Percentiles rank a stretch among this genome's conserved stretches.
Evolutionary conservation across 2,113 vertebrate genomes (phyloP).

Genomic region (Chunga burmeisteri): DNA sequence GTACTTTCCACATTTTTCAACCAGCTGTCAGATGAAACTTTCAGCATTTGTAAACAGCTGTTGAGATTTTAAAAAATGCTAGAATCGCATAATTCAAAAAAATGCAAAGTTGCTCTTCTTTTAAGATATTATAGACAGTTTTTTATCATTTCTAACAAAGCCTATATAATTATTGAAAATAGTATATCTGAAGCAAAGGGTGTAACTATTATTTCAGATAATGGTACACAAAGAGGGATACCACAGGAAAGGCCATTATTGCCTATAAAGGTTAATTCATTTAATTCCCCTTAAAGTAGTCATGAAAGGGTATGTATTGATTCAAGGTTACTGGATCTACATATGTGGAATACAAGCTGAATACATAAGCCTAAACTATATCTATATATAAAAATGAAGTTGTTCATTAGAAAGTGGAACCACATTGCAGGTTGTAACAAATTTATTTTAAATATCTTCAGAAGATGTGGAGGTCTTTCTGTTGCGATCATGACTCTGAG

Average conservation of each 20-base stretch:
- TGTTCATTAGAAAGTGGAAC: not conserved
- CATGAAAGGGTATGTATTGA: not conserved
- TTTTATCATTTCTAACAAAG: not conserved
- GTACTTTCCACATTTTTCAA: constrained; percentile 6
- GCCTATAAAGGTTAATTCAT: not conserved
- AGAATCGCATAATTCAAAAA: not conserved
- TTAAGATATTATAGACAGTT: not conserved
- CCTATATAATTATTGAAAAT: not conserved
- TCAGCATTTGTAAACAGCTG: not conserved
- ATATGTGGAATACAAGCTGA: not conserved
- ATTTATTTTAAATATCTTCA: not conserved
- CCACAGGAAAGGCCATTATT: not conserved
- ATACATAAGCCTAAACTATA: not conserved
- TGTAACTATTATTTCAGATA: not conserved
- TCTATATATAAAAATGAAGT: not conserved
- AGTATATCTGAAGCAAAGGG: not conserved
- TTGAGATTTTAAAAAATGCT: not conserved
- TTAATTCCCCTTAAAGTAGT: not conserved
- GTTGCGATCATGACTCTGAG: not conserved
- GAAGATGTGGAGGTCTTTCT: not conserved
- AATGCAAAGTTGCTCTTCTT: not conserved
- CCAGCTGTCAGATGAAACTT: not conserved
- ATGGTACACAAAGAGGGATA: not conserved
- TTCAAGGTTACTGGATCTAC: not conserved
- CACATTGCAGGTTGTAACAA: not conserved